These are phyloP conservation scores for Chaetoderma sp. DNA, from an alignment of 2,888 invertebrate species.

Conservation along the genomic window DNA sequence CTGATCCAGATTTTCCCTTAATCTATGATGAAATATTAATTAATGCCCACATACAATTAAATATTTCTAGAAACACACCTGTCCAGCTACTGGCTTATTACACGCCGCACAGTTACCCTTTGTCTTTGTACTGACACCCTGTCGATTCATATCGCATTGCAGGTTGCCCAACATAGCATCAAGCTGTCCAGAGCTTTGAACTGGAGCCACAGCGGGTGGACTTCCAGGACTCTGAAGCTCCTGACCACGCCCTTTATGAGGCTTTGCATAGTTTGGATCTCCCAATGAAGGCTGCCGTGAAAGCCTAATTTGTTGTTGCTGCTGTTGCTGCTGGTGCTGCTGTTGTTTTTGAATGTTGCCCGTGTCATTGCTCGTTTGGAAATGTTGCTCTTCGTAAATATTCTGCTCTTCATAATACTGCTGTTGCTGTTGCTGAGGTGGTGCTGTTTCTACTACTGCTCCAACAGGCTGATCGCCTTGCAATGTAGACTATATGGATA, in stretches of 20 bases:
- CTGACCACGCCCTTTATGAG: conserved; percentile 38
- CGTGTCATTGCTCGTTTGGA: too few relatives aligned
- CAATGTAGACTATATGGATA: too few relatives aligned
- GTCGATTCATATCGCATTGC: conserved; percentile 97
- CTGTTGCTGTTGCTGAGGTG: too few relatives aligned
- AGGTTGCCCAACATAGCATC: conserved; percentile 90
- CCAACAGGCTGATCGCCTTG: too few relatives aligned
- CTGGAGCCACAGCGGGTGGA: conserved; percentile 71
- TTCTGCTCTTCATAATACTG: too few relatives aligned
- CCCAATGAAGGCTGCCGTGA: conserved; percentile 23
- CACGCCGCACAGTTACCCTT: conserved; percentile 99
- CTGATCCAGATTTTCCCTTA: too few relatives aligned
- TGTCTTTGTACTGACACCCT: conserved; percentile 98
- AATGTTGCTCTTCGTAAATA: too few relatives aligned
- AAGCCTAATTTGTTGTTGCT: conserved; percentile 7
- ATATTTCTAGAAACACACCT: conserved; percentile 75
- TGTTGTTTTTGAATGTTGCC: not conserved
- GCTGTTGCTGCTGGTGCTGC: too few relatives aligned
- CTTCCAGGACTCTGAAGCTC: conserved; percentile 33
- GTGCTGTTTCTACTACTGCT: too few relatives aligned
- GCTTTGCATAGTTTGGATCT: conserved; percentile 64
- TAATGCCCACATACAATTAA: too few relatives aligned
- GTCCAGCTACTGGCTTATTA: conserved; percentile 98
- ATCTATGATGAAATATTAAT: too few relatives aligned
- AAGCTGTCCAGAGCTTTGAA: conserved; percentile 72